Evolutionary conservation across 37 sponge, comb jelly and placozoan species (phyloP).

Genomic region (Hexactinellida sp.): DNA sequence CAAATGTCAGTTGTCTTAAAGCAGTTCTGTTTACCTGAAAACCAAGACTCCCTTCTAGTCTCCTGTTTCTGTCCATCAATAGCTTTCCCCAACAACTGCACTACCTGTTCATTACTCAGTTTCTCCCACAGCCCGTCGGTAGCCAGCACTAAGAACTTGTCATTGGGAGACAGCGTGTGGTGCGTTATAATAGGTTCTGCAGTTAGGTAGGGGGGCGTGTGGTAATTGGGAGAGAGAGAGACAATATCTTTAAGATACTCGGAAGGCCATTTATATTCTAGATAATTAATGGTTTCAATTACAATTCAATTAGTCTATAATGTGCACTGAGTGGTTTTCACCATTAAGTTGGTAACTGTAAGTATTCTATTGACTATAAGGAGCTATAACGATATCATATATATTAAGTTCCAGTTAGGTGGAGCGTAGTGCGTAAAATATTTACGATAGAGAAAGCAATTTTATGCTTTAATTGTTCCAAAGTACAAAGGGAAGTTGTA

Average conservation of each 20-base stretch:
- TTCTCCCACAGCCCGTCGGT: slow-evolving; percentile 84
- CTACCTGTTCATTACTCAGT: slow-evolving; percentile 45
- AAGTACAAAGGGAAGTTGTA: no score
- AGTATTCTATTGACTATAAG: no score
- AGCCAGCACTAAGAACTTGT: slow-evolving; percentile 58
- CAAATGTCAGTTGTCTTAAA: no score
- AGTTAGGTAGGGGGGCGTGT: slow-evolving; percentile 74
- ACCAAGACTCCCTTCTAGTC: neutral
- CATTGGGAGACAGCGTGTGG: slow-evolving; percentile 4
- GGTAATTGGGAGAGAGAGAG: slow-evolving; percentile 27
- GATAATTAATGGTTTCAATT: neutral
- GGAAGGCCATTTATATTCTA: slow-evolving; percentile 58
- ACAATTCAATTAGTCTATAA: no score
- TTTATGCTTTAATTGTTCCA: no score
- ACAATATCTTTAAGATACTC: slow-evolving; percentile 25
- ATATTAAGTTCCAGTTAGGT: neutral
- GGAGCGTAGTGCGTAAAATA: no score
- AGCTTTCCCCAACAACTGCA: slow-evolving; percentile 30
- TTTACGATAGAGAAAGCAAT: no score
- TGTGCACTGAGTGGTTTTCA: no score
- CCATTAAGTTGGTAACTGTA: no score
- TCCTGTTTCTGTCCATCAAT: neutral
- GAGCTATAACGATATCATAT: neutral
- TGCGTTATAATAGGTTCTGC: slow-evolving; percentile 60
- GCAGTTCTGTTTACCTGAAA: slow-evolving; percentile 13